Evolutionary conservation across 2,888 invertebrate genomes (phyloP).

Genomic region (Tillus elongatus): DNA sequence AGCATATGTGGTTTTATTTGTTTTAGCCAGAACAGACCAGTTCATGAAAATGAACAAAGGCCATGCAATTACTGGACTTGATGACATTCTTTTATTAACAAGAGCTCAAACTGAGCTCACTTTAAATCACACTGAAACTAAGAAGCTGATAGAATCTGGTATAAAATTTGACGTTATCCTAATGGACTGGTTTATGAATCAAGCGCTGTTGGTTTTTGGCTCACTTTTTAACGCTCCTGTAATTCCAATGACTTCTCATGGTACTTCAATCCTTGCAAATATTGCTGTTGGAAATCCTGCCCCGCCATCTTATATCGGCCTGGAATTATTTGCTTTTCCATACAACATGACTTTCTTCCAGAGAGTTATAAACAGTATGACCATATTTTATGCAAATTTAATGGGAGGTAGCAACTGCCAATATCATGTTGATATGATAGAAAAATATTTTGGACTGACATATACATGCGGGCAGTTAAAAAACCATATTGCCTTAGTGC

Average conservation of each 20-base stretch:
- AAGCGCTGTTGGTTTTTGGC: constrained; percentile 30
- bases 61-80: constrained; percentile 9
- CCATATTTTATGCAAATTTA: not conserved
- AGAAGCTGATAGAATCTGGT: constrained; percentile 17
- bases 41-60: constrained; percentile 21
- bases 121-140: constrained; percentile 18
- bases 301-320: constrained; percentile 34
- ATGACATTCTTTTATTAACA: constrained; percentile 14
- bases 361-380: constrained; percentile 28
- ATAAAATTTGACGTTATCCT: constrained; percentile 31
- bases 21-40: constrained; percentile 16
- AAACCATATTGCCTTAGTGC: constrained; percentile 10
- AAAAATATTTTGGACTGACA: not conserved
- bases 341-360: constrained; percentile 34
- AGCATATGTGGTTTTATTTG: too few species aligned
- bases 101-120: constrained; percentile 18
- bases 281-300: constrained; percentile 30
- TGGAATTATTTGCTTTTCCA: constrained; percentile 23
- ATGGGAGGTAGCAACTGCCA: not conserved
- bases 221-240: constrained; percentile 30
- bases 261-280: constrained; percentile 21
- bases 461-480: not conserved
- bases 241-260: constrained; percentile 25
- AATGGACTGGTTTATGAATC: constrained; percentile 29
- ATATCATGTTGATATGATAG: not conserved